Evolutionary conservation across 2,797 vertebrate genomes (phyloP), one percentile per base, ranked within the genome.

Genomic region (Meriones psammophilus): DNA sequence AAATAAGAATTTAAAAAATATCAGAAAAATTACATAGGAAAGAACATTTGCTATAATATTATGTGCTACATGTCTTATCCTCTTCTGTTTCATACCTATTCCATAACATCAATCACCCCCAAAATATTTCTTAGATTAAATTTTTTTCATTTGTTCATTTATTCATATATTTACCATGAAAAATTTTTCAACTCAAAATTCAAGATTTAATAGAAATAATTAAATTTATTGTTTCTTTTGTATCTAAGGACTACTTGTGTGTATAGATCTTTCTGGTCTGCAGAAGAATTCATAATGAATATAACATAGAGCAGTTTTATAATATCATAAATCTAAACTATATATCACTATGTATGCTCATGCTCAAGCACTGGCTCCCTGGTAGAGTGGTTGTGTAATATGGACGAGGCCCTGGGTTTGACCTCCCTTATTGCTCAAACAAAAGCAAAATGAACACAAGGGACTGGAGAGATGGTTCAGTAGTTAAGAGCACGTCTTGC

Each of bases 1-100:
- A 97, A 42, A 58, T n/a, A 96, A 56, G 18, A 5, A 92, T 73
- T 77, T 80, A 2, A 17, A 69, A 94, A 88, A 91, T 28, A 85
- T 30, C 3, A 77, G 18, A 58, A 5, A 74, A 28, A 13, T n/a
- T 50, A 71, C 18, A 85, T 39, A 71, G 33, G 83, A 89, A 89
- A 92, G n/a, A 8, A 36, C 3, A 66, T 13, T 3, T 91, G 56
- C 56, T 58, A 5, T 58, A 58, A 18, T 58, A 13, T 58, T 58
- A 58, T 58, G 14, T 58, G 13, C 14, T 18, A 58, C 15, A 58
- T 58, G 56, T 58, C 56, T 78, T 60, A 86, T 20, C 77, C 18
- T 20, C 3, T 91, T 60, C 20, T 88, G 36, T 58, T 79, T 77
- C 26, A 50, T 33, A 28, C 14, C 56, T 10, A 83, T 62, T 9